These are phyloP conservation scores for Heterodera schachtii DNA, from an alignment of 1,140 invertebrate genomes.

Conservation along the genomic window DNA sequence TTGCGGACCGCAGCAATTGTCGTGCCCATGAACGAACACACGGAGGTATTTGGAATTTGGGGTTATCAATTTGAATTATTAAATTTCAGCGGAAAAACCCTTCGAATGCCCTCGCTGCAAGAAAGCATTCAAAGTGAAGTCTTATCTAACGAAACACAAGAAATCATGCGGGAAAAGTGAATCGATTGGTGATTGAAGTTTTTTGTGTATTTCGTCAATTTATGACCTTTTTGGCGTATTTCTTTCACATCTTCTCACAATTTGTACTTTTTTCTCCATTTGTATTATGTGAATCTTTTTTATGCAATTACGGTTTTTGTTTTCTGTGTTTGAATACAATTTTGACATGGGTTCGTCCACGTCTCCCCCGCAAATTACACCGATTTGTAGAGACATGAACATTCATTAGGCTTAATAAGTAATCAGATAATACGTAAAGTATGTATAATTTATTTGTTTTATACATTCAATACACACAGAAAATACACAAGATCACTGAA, in stretches of 20 bases:
- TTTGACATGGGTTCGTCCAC: too few relatives aligned
- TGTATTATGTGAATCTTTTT: background rate
- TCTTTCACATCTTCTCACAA: background rate
- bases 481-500: too few relatives aligned
- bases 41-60: background rate
- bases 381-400: too few relatives aligned
- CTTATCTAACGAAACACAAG: constrained; percentile 21
- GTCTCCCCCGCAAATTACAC: too few relatives aligned
- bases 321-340: background rate
- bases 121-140: constrained; percentile 25
- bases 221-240: background rate
- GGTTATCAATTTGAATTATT: background rate
- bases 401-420: too few relatives aligned
- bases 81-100: constrained; percentile 22
- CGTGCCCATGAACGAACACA: constrained; percentile 24
- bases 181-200: background rate
- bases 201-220: background rate
- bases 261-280: background rate
- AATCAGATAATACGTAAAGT: too few relatives aligned
- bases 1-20: constrained; percentile 26
- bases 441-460: too few relatives aligned
- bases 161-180: constrained; percentile 14
- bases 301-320: background rate
- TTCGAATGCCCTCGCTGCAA: constrained; percentile 15
- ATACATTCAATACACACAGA: too few relatives aligned